phyloP scores from a whole-genome alignment of 1,140 invertebrate genomes.

The Ostrea edulis region DNA sequence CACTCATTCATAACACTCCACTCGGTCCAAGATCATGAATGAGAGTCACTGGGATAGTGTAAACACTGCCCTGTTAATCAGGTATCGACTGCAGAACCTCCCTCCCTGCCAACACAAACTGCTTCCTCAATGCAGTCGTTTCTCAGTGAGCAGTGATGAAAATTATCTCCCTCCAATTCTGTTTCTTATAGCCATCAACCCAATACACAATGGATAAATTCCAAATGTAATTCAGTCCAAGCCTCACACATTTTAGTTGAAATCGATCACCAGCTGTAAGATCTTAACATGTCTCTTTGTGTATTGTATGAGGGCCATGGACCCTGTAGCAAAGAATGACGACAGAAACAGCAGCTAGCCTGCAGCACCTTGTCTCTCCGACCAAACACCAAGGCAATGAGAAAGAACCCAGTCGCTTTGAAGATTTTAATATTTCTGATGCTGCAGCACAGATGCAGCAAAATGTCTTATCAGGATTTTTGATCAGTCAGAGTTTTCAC shows the following conservation, averaged over 20 bases:
- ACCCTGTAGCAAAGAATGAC: neutral
- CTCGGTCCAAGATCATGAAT: neutral
- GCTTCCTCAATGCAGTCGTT: constrained; percentile 8
- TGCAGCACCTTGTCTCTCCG: neutral
- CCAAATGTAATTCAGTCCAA: constrained; percentile 21
- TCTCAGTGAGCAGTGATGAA: neutral
- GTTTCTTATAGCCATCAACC: neutral
- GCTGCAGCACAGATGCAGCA: constrained; percentile 2
- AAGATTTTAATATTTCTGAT: constrained; percentile 18
- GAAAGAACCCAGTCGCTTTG: neutral
- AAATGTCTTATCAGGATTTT: constrained; percentile 14
- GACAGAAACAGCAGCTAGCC: neutral
- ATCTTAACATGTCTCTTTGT: neutral
- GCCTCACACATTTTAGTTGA: neutral
- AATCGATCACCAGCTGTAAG: constrained; percentile 8
- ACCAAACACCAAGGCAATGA: neutral
- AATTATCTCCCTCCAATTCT: neutral
- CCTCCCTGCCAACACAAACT: neutral
- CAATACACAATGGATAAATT: constrained; percentile 21
- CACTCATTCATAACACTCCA: neutral
- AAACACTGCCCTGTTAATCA: constrained; percentile 8
- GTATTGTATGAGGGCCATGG: neutral
- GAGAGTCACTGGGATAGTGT: constrained; percentile 23
- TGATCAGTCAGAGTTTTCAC: constrained; percentile 16
- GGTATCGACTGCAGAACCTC: constrained; percentile 32